Percentiles rank a stretch among this genome's conserved stretches.
These are phyloP conservation scores for Helicoverpa zea DNA, from an alignment of 1,140 invertebrate species.

Conservation along the genomic window DNA sequence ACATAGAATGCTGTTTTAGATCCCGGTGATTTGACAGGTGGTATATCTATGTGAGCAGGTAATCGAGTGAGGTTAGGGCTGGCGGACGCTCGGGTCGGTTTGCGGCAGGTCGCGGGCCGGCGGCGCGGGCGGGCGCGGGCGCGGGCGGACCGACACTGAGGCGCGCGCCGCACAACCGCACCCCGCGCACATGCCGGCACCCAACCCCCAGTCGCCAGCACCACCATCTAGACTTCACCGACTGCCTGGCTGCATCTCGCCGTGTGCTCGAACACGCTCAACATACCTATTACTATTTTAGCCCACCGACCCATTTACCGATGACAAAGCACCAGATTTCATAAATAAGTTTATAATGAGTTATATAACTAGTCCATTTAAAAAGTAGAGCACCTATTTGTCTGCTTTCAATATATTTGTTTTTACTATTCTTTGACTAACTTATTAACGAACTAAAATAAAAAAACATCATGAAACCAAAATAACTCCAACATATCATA, in stretches of 20 bases:
- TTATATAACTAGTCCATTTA: constrained; percentile 18
- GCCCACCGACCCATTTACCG: constrained; percentile 3
- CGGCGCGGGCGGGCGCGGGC: constrained; percentile 76
- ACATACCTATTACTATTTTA: constrained; percentile 32
- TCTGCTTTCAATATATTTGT: constrained; percentile 3
- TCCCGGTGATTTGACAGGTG: constrained; percentile 64
- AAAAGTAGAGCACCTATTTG: constrained; percentile 32
- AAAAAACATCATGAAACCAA: too few species aligned
- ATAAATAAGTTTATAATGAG: constrained; percentile 31
- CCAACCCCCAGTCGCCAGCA: constrained; percentile 54
- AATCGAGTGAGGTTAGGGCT: constrained; percentile 76
- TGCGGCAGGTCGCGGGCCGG: constrained; percentile 70
- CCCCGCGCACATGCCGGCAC: constrained; percentile 56
- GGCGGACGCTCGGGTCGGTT: constrained; percentile 56
- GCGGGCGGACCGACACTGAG: constrained; percentile 80
- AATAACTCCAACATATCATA: too few species aligned
- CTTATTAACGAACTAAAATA: too few species aligned
- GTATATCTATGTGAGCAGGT: constrained; percentile 67
- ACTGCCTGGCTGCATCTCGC: constrained; percentile 44
- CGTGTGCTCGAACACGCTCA: neutral
- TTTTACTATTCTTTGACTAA: neutral
- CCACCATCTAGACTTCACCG: constrained; percentile 69
- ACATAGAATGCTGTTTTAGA: constrained; percentile 23
- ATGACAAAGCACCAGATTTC: constrained; percentile 14
- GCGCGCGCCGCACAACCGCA: constrained; percentile 75